Base-by-base conservation (phyloP, 1,140 invertebrate genomes). In the Cardiocondyla obscurior region DNA sequence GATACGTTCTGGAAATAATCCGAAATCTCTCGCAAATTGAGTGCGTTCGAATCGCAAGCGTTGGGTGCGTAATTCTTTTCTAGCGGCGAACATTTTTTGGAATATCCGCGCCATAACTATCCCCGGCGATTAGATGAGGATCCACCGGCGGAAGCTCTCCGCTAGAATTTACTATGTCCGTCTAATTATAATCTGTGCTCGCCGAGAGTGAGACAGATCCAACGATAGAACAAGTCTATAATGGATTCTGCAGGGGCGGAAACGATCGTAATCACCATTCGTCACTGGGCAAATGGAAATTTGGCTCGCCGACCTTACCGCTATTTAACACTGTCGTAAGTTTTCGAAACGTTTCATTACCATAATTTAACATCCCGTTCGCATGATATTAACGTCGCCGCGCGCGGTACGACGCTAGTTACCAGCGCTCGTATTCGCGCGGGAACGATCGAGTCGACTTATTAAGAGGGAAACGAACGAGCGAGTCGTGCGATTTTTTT, bases 321-420 rank as follows among this genome's bases (percentile, higher is more conserved):
- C 82, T 89, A 83, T 87, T 90, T 86, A 89, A 87, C 83, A 70
- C 67, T 67, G 77, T 86, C 85, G 74, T 85, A 83, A 82, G 86
- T 88, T 85, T 82, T 85, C 85, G 42, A 74, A 55, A 55, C 79
- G 86, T 83, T 88, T 87, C 85, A 87, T 90, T 90, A 90, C 81
- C 89, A 89, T 90, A 90, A 90, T 90, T 89, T 85, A 87, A 83
- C 85, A 84, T 89, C 81, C 85, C 85, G 83, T 90, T 90, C 88
- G 82, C 83, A 79, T 81, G 53, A 81, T 82, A 87, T 88, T 87
- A 87, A 76, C 55, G 73, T 16, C 60, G 46, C 42, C 46, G 72
- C 30, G 82, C 76, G 57, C 65, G 22, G 64, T 85, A 70, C 74
- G 82, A 65, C 60, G 67, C 72, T 55, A 77, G 74, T 88, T 85